Percentiles rank a stretch among this genome's conserved stretches.
These are phyloP conservation scores for Sarotherodon lohbergeri DNA, from an alignment of 2,113 vertebrate species.

Conservation along the genomic window DNA sequence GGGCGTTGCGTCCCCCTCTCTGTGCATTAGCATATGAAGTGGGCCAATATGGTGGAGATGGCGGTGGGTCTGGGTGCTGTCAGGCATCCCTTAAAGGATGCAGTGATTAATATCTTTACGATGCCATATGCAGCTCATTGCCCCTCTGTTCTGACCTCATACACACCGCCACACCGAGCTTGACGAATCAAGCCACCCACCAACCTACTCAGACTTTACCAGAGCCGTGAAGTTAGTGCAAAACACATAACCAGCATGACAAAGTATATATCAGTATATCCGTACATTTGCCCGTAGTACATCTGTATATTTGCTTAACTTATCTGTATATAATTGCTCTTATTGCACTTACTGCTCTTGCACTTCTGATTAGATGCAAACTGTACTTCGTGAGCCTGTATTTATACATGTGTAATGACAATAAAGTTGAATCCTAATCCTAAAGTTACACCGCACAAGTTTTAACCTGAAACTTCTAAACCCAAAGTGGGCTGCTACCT, in stretches of 20 bases:
- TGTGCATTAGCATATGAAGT: conserved; percentile 95
- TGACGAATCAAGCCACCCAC: conserved; percentile 65
- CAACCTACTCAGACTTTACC: conserved; percentile 39
- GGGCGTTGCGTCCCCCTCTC: conserved; percentile 71
- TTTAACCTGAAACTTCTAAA: not conserved
- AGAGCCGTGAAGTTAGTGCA: not conserved
- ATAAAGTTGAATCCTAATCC: not conserved
- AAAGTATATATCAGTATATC: not conserved
- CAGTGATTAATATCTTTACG: conserved; percentile 98
- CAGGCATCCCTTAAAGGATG: conserved; percentile 82
- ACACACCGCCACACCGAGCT: conserved; percentile 17
- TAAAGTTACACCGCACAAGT: not conserved
- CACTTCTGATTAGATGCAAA: not conserved
- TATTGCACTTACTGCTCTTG: not conserved
- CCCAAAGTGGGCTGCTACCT: not conserved
- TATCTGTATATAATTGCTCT: not conserved
- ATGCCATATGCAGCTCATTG: conserved; percentile 85
- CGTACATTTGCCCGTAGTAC: not conserved
- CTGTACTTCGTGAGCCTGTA: not conserved
- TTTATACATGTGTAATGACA: not conserved
- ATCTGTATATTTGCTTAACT: not conserved
- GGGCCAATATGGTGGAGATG: conserved; percentile 75
- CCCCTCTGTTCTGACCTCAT: conserved; percentile 73
- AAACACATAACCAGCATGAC: not conserved
- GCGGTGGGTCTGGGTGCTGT: conserved; percentile 81